Evolutionary conservation across 2,797 vertebrate species (phyloP), one percentile per base, ranked within the genome.

Genomic region (Acanthornis magna): DNA sequence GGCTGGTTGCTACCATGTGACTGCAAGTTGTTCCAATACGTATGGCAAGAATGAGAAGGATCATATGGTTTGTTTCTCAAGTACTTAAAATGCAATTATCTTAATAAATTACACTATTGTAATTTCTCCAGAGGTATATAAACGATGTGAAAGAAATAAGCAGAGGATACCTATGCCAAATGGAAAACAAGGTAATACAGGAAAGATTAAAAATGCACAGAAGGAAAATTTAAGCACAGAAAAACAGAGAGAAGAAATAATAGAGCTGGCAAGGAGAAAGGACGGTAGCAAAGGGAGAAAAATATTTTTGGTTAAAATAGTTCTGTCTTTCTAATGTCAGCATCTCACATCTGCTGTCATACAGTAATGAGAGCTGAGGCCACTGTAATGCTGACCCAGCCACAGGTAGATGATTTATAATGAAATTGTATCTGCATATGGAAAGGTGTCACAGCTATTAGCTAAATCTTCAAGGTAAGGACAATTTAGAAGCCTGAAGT

Each of bases 321-420:
- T 30, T 93, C 61, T 91, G 11, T 55, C 70, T 90, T 94, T 88
- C 82, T 61, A 74, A 51, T 70, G 95, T 96, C 95, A 95, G 58
- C 43, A 34, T 78, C 87, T 95, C 94, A 94, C 81, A 94, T 95
- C 95, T 89, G 91, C 88, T 87, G 67, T 81, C 82, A 95, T 47
- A 92, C 66, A n/a, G 34, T 91, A 85, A 97, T 89, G 96, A 96
- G 92, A 88, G 50, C 85, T 76, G 67, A 95, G 96, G 77, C 65
- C 32, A 5, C 66, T 75, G 30, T 47, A 89, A 66, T 76, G 79
- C 53, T 93, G 96, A 96, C 80, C 88, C 71, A 95, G 76, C 10
- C 79, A 79, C 67, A 90, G 82, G 76, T n/a, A 93, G 76, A 86
- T 54, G 29, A 57, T 55, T 90, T 85, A 63, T 67, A 92, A 81